phyloP scores from a whole-genome alignment of 2,888 invertebrate genomes.

The Mesorhabditis spiculigera region DNA sequence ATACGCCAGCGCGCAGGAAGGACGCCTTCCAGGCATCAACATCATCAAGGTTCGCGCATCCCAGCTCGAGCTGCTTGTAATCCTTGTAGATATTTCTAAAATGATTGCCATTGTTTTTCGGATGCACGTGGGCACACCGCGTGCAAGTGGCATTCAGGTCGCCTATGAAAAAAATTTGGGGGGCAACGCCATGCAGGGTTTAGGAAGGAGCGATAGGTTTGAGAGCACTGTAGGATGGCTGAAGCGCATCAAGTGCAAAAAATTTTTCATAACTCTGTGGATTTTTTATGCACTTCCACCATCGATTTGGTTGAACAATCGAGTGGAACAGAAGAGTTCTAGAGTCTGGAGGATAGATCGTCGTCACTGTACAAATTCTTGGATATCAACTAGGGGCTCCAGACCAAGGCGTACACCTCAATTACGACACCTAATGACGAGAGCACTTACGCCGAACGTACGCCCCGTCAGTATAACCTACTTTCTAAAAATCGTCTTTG shows the following conservation, averaged over 20 bases:
- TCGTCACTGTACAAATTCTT: too few species aligned
- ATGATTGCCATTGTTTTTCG: not conserved
- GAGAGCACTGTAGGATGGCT: not conserved
- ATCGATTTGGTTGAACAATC: too few species aligned
- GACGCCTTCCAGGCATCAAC: conserved; percentile 99
- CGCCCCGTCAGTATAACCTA: conserved; percentile 12
- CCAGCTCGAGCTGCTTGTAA: conserved; percentile 95
- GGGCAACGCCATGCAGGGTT: not conserved
- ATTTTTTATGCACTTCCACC: too few species aligned
- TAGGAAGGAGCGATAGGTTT: too few species aligned
- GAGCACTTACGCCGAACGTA: not conserved
- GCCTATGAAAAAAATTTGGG: not conserved
- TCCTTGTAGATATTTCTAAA: conserved; percentile 73
- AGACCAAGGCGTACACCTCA: not conserved
- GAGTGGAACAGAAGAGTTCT: too few species aligned
- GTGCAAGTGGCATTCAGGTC: not conserved
- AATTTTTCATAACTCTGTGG: too few species aligned
- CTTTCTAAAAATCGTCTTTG: conserved; percentile 13
- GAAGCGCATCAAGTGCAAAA: not conserved
- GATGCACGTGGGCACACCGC: not conserved
- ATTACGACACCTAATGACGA: not conserved
- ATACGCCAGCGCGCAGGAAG: conserved; percentile 95
- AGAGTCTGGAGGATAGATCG: too few species aligned
- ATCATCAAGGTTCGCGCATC: conserved; percentile 76
- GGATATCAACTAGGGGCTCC: not conserved